Conservation (phyloP, 37 sponge, comb jelly and placozoan species). For the Ephydatia muelleri region DNA sequence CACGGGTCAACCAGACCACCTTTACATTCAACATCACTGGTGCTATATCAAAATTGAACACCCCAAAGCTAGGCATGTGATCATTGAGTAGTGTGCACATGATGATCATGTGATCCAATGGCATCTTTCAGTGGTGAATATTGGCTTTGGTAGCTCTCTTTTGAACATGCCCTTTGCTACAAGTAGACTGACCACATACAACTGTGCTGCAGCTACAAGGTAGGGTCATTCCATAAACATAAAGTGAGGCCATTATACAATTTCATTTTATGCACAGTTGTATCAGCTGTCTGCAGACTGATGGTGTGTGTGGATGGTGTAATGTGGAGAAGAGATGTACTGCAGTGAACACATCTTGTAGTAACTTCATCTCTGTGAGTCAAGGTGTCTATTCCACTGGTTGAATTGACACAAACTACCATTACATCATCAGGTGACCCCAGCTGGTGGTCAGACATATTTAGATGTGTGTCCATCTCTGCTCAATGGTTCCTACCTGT, state of each 20-base stretch:
- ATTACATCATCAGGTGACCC: too few species aligned
- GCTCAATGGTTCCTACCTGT: slow-evolving; percentile 12
- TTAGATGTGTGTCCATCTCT: slow-evolving; percentile 40
- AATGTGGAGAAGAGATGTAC: slow-evolving; percentile 34
- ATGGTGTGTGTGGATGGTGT: slow-evolving; percentile 51
- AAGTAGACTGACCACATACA: slow-evolving; percentile 24
- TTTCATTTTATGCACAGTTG: slow-evolving; percentile 30
- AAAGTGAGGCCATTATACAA: too few species aligned
- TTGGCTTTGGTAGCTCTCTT: slow-evolving; percentile 40
- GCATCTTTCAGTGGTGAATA: slow-evolving; percentile 8
- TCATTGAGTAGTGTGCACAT: neutral
- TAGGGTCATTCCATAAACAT: too few species aligned
- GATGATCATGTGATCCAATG: neutral
- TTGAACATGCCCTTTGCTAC: slow-evolving; percentile 28
- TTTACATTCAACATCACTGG: neutral
- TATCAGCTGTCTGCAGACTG: slow-evolving; percentile 34
- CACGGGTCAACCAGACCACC: neutral
- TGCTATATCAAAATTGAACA: neutral
- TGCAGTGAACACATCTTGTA: slow-evolving; percentile 28
- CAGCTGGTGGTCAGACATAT: neutral
- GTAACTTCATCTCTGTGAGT: neutral
- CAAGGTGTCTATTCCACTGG: too few species aligned
- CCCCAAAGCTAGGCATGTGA: neutral
- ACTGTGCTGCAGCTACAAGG: slow-evolving; percentile 31
- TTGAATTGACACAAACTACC: too few species aligned